These are phyloP conservation scores for rabbit (Oryctolagus cuniculus) DNA, from an alignment of 2,113 vertebrate genomes.

Conservation along the genomic window mOryCun1.1 NC_091438.1:70675001-70675500, in stretches of 20 bases:
- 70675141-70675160: not conserved
- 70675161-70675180: conserved; percentile 58
- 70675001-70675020: not conserved
- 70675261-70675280: conserved; percentile 57
- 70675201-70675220: conserved; percentile 45
- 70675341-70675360: conserved; percentile 11
- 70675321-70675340: conserved; percentile 55
- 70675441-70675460: not conserved
- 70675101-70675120: too few species aligned
- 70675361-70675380: not conserved
- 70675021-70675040: not conserved
- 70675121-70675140: not conserved
- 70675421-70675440: not conserved
- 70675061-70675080: not conserved
- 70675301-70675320: not conserved
- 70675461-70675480: not conserved
- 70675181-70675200: not conserved
- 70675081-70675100: not conserved
- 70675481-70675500: not conserved
- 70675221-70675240: conserved; percentile 65
- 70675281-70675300: conserved; percentile 60
- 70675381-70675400: not conserved
- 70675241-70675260: conserved; percentile 70
- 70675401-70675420: not conserved
- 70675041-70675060: not conserved